Evolutionary conservation across 1,140 invertebrate genomes (phyloP).

Genomic region (Drosophila miranda): DNA sequence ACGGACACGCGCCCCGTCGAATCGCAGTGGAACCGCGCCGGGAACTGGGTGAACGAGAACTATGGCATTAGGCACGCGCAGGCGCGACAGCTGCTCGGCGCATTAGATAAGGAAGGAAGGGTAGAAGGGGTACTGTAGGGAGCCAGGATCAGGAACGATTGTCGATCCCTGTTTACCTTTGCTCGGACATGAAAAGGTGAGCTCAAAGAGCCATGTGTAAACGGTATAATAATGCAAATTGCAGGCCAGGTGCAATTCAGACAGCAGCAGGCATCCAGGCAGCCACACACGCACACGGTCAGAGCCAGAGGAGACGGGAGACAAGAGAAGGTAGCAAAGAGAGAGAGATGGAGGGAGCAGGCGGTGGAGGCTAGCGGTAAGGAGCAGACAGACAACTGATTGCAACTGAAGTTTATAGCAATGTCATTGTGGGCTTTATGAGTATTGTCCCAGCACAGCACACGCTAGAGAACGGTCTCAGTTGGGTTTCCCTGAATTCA

Average conservation of each 20-base stretch:
- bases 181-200: slow-evolving; percentile 44
- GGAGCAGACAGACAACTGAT: slow-evolving; percentile 39
- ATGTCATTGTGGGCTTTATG: slow-evolving; percentile 31
- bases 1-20: slow-evolving; percentile 58
- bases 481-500: too few species aligned
- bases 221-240: slow-evolving; percentile 79
- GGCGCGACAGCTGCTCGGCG: slow-evolving; percentile 64
- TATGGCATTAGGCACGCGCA: slow-evolving; percentile 73
- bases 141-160: slow-evolving; percentile 46
- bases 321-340: background rate
- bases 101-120: slow-evolving; percentile 43
- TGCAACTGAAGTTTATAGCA: slow-evolving; percentile 50
- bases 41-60: slow-evolving; percentile 39
- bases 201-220: slow-evolving; percentile 54
- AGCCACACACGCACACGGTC: slow-evolving; percentile 2
- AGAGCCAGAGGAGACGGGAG: too few species aligned
- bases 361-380: slow-evolving; percentile 1
- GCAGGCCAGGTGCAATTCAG: slow-evolving; percentile 75
- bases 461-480: background rate
- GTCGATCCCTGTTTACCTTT: slow-evolving; percentile 40
- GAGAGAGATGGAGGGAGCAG: background rate
- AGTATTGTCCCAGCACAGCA: too few species aligned
- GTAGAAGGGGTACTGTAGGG: background rate
- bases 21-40: slow-evolving; percentile 17
- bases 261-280: slow-evolving; percentile 41